These are phyloP conservation scores for Pampusana beccarii DNA, from an alignment of 2,113 vertebrate species.

Conservation along the genomic window DNA sequence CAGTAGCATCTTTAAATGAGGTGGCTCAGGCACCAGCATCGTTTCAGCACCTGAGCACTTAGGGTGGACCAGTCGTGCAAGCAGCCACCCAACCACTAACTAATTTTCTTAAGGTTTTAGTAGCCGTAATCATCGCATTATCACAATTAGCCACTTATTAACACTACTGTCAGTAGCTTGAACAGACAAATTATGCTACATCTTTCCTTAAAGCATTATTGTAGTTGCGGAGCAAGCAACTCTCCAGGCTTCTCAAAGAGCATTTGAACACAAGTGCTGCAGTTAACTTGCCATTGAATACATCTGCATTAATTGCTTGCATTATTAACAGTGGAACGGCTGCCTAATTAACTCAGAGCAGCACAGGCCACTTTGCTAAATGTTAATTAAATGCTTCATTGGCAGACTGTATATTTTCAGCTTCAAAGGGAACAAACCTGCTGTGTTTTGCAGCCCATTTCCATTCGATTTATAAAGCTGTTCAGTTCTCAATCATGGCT, in stretches of 20 bases:
- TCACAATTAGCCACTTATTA: background rate
- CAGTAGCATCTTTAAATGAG: background rate
- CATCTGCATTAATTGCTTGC: constrained; percentile 1
- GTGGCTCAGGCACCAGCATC: background rate
- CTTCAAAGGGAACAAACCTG: background rate
- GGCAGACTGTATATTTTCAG: background rate
- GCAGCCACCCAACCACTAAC: background rate
- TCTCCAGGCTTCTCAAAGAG: background rate
- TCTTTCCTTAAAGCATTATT: background rate
- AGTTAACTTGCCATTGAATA: background rate
- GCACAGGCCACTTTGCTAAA: background rate
- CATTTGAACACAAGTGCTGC: background rate
- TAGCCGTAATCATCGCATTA: background rate
- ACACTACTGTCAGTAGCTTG: background rate
- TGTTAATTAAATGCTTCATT: constrained; percentile 1
- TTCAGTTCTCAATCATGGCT: background rate
- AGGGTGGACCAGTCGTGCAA: too few relatives aligned
- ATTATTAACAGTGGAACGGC: constrained; percentile 2
- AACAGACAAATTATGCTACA: background rate
- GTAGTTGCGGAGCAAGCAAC: accelerated
- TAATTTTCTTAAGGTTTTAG: background rate
- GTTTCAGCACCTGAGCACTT: background rate
- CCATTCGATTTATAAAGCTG: background rate
- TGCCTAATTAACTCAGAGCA: background rate
- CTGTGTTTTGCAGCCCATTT: background rate